A percentile compares a stretch with the other conserved stretches of the same genome.
Conservation (phyloP, 2,888 invertebrate species). For the Rhagonycha lutea region DNA sequence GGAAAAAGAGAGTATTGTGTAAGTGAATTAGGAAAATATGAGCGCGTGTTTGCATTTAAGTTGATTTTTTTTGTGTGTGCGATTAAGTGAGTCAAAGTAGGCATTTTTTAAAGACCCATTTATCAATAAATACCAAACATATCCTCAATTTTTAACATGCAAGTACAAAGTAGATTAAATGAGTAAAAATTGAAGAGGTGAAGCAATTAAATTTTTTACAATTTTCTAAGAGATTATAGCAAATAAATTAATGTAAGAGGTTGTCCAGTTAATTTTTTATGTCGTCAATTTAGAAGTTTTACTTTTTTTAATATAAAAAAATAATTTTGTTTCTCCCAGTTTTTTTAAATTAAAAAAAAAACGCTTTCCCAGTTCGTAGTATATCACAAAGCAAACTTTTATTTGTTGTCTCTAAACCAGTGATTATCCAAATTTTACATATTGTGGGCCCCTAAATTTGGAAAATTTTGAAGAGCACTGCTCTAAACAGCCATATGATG, state of each 20-base stretch:
- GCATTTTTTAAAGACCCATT: not conserved
- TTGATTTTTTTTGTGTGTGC: not conserved
- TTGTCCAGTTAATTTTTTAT: not conserved
- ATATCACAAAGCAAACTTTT: too few species aligned
- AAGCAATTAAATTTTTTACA: not conserved
- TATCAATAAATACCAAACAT: slow-evolving; percentile 1
- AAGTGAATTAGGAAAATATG: slow-evolving; percentile 16
- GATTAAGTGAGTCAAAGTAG: not conserved
- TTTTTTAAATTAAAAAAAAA: too few species aligned
- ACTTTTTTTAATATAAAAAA: too few species aligned
- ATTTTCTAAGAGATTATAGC: not conserved
- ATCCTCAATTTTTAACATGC: not conserved
- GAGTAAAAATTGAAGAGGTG: not conserved
- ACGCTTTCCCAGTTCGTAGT: too few species aligned
- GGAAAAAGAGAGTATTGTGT: slow-evolving; percentile 65
- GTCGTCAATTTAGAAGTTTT: not conserved
- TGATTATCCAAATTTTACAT: too few species aligned
- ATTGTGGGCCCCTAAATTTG: too few species aligned
- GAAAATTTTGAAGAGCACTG: too few species aligned
- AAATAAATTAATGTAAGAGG: not conserved
- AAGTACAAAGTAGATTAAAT: not conserved
- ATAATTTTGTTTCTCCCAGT: too few species aligned
- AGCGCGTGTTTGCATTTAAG: not conserved
- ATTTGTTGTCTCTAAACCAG: too few species aligned
- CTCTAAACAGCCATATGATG: too few species aligned